Base-by-base conservation (phyloP, 2,888 invertebrate genomes). In the Drosophila prolongata region DNA sequence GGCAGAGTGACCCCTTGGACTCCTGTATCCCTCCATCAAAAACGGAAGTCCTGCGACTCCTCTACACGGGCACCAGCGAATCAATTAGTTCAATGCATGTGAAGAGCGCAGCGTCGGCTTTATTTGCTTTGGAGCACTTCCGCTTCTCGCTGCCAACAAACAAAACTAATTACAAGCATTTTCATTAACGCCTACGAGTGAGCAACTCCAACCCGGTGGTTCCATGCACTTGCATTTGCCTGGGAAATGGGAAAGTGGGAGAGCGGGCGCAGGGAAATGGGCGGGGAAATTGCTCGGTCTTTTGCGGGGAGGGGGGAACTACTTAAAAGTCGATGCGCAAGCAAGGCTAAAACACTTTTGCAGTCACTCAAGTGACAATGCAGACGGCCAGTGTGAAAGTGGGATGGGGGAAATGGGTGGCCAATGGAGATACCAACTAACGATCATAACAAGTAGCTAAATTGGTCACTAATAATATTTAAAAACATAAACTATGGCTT, bases 61-160 rank as follows among this genome's bases (percentile, higher is more conserved):
- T 6, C 27, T 27, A 27, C 66, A 30, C 16, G 27, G 38, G 10
- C 56, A 30, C 38, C 58, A 76, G 72, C 77, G 78, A 87, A 87
- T 84, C 88, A 84, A 84, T 87, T 84, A 84, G 88, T 84, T 84
- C 86, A 75, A 82, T 84, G 88, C 88, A 84, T 87, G 88, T 79
- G 75, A 53, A 87, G 80, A 76, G 84, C 74, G 75, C 75, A 69
- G 56, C 78, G 70, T 69, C 74, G 77, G 85, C 79, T 70, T 73
- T 87, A 81, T 81, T 83, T 80, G 75, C 57, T 37, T 34, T 13
- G 56, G 60, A 76, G 78, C 72, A 83, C 74, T 88, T 86, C 80
- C 88, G 88, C 69, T 76, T 72, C 75, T 77, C 64, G 52, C 43
- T 77, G 82, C 88, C 85, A 86, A 83, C 83, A 88, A 84, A 84